A percentile compares a stretch with the other conserved stretches of the same genome.
Conservation (phyloP, 1,140 invertebrate species). For the Drosophila melanogaster region Release_6_plus_ISO1_MT NT_037436.4:5547501-5548000, state of each 20-base stretch:
- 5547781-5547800: conserved; percentile 36
- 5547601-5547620: conserved; percentile 1
- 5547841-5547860: conserved; percentile 71
- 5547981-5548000: conserved; percentile 10
- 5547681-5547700: conserved; percentile 49
- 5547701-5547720: conserved; percentile 41
- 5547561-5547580: conserved; percentile 53
- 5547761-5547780: conserved; percentile 35
- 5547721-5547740: conserved; percentile 46
- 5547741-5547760: conserved; percentile 67
- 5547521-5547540: conserved; percentile 72
- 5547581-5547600: conserved; percentile 30
- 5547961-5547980: conserved; percentile 39
- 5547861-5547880: conserved; percentile 31
- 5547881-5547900: conserved; percentile 22
- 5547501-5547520: conserved; percentile 63
- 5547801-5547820: conserved; percentile 11
- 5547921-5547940: conserved; percentile 55
- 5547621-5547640: conserved; percentile 25
- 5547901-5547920: conserved; percentile 29
- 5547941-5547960: conserved; percentile 22
- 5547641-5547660: conserved; percentile 50
- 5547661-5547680: conserved; percentile 39
- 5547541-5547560: conserved; percentile 44
- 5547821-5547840: conserved; percentile 68